These are phyloP conservation scores for Eurystomus gularis DNA, from an alignment of 2,113 vertebrate species.

Conservation along the genomic window DNA sequence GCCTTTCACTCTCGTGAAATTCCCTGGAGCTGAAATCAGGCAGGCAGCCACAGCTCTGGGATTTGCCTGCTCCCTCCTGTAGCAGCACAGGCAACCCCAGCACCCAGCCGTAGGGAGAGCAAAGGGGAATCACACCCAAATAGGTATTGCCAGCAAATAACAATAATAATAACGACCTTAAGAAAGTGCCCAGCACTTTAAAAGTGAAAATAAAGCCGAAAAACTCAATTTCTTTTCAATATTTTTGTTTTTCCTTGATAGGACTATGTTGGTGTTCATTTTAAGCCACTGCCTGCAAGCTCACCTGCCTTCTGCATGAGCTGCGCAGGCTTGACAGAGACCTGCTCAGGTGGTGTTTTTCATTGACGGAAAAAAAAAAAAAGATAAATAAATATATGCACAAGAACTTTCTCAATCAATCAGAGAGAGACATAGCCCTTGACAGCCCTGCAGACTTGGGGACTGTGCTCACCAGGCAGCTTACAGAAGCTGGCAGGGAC, in stretches of 20 bases:
- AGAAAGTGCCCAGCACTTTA: not conserved
- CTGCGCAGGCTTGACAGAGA: accelerated
- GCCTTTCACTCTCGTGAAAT: slow-evolving; percentile 31
- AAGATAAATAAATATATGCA: not conserved
- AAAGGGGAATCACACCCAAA: accelerated
- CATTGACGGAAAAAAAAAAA: not conserved
- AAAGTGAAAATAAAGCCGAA: not conserved
- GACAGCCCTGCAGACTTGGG: slow-evolving; percentile 29
- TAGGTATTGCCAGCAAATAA: not conserved
- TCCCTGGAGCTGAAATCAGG: not conserved
- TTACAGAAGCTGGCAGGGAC: not conserved
- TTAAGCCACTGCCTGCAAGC: not conserved
- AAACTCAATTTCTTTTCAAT: accelerated
- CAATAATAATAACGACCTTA: not conserved
- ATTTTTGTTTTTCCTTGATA: not conserved
- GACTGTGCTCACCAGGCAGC: slow-evolving; percentile 4
- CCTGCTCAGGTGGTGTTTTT: slow-evolving; percentile 41
- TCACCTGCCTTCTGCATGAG: not conserved
- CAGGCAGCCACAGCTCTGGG: accelerated
- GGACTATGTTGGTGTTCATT: not conserved
- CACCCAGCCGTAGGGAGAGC: accelerated
- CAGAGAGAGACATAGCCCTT: not conserved
- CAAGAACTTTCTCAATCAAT: slow-evolving; percentile 61
- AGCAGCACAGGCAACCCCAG: not conserved
- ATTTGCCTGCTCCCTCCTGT: not conserved